phyloP scores from a whole-genome alignment of 2,113 vertebrate genomes.

The Cinclus mexicanus region DNA sequence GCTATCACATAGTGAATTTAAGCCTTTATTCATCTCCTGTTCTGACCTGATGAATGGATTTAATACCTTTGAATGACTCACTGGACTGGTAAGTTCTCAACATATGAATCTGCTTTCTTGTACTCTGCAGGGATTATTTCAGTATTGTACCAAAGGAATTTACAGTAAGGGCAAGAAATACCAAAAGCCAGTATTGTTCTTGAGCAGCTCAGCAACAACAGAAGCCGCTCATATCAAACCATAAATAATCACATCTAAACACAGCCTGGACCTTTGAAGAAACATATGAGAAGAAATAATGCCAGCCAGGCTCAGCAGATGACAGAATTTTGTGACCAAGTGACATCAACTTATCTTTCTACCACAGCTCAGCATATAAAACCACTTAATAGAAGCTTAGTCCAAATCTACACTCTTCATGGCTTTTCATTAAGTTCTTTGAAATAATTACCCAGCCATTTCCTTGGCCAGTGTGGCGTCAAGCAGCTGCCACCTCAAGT shows the following conservation, averaged over 20 bases:
- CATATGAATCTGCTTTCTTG: fast-evolving
- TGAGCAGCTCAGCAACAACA: background rate
- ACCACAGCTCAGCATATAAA: background rate
- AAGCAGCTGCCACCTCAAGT: background rate
- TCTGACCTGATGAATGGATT: background rate
- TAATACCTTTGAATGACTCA: background rate
- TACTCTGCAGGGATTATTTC: background rate
- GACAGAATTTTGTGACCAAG: background rate
- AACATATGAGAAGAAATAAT: slow-evolving; percentile 1
- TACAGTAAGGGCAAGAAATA: background rate
- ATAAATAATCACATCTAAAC: background rate
- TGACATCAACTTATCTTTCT: slow-evolving; percentile 14
- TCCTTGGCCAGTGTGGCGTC: background rate
- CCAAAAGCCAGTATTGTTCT: background rate
- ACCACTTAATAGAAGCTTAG: background rate
- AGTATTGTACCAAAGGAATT: background rate
- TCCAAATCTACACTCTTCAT: background rate
- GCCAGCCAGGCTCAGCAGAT: background rate
- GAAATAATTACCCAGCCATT: background rate
- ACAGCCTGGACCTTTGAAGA: background rate
- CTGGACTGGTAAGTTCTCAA: background rate
- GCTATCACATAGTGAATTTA: background rate
- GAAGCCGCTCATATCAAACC: background rate
- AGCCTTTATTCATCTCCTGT: background rate
- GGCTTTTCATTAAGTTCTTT: slow-evolving; percentile 43